Percentiles rank a stretch among this genome's conserved stretches.
These are phyloP conservation scores for Romanogobio albipinnatus DNA, from an alignment of 2,113 vertebrate genomes.

Conservation along the genomic window DNA sequence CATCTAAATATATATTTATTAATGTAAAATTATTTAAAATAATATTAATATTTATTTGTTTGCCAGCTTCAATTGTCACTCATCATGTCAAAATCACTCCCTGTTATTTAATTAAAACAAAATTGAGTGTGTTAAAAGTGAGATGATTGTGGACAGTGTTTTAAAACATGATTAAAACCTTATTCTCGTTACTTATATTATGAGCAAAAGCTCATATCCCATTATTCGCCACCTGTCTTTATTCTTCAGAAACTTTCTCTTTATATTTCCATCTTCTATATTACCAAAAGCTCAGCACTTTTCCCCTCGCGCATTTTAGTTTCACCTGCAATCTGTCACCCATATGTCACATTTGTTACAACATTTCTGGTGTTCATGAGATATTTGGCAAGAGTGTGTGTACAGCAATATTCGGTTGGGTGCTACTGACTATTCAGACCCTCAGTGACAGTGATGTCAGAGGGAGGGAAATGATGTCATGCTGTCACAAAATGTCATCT, in stretches of 20 bases:
- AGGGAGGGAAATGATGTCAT: constrained; percentile 53
- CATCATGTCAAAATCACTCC: too few relatives aligned
- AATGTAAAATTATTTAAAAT: too few relatives aligned
- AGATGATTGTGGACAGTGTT: too few relatives aligned
- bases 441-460: constrained; percentile 64
- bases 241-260: neutral
- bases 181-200: neutral
- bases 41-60: too few relatives aligned
- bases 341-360: constrained; percentile 59
- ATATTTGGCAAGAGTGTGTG: constrained; percentile 68
- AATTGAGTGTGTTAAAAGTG: too few relatives aligned
- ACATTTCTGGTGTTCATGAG: constrained; percentile 64
- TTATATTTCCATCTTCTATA: neutral
- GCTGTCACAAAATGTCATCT: constrained; percentile 31
- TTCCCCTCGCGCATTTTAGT: constrained; percentile 9
- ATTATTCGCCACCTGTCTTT: neutral
- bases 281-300: neutral
- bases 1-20: too few relatives aligned
- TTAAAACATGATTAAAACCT: too few relatives aligned
- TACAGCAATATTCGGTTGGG: constrained; percentile 64
- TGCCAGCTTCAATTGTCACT: too few relatives aligned
- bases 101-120: too few relatives aligned
- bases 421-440: constrained; percentile 60
- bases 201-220: neutral
- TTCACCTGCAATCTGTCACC: constrained; percentile 54